These are phyloP conservation scores for Calyptomena viridis DNA, from an alignment of 2,113 vertebrate genomes.

Conservation along the genomic window DNA sequence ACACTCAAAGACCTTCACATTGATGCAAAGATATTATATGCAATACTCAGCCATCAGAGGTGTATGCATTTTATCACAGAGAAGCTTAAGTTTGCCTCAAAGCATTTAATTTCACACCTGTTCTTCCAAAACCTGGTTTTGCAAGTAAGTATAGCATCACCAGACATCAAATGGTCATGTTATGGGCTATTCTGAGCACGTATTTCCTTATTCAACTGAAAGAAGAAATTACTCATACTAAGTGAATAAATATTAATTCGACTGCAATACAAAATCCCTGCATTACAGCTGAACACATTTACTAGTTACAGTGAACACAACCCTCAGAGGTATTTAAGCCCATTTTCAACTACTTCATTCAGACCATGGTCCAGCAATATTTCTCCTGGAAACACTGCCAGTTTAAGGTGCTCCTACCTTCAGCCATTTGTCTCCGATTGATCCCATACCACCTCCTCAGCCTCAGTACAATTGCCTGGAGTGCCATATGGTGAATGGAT, in stretches of 20 bases:
- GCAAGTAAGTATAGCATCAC: not conserved
- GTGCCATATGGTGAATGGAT: not conserved
- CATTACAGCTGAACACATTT: not conserved
- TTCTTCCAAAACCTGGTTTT: not conserved
- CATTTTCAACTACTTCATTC: not conserved
- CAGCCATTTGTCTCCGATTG: not conserved
- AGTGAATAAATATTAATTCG: not conserved
- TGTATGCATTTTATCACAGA: not conserved
- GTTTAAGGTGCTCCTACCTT: not conserved
- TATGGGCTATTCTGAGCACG: not conserved
- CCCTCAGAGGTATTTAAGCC: not conserved
- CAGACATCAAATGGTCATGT: not conserved
- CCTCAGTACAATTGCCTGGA: not conserved
- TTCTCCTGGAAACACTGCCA: not conserved
- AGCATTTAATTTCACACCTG: not conserved
- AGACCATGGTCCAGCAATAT: not conserved
- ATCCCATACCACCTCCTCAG: not conserved
- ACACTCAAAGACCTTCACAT: not conserved
- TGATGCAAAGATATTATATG: not conserved
- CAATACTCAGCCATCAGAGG: not conserved
- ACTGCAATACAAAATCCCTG: not conserved
- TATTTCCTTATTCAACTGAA: not conserved
- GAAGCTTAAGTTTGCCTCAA: not conserved
- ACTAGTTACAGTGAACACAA: not conserved
- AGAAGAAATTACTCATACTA: not conserved